These are phyloP conservation scores for Simalia tracyae DNA, from an alignment of 2,797 vertebrate species.

Conservation along the genomic window DNA sequence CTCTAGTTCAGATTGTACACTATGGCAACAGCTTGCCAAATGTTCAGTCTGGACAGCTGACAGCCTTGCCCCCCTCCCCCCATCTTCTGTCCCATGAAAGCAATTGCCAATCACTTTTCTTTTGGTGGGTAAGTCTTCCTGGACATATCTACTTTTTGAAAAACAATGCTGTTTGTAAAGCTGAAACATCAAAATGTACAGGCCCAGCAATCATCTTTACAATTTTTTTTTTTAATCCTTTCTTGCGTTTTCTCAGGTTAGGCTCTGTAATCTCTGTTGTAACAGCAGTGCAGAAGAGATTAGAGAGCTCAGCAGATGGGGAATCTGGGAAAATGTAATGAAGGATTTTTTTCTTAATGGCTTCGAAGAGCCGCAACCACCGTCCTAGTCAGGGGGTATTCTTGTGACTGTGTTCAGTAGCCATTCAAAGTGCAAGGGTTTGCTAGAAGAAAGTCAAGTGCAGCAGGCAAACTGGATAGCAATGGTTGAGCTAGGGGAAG, in stretches of 20 bases:
- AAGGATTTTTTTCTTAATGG: neutral
- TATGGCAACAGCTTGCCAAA: neutral
- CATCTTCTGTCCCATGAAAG: neutral
- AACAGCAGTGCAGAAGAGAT: neutral
- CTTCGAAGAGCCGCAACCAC: neutral
- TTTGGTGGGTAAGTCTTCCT: neutral
- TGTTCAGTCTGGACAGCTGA: neutral
- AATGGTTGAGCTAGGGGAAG: neutral
- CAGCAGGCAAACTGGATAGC: neutral
- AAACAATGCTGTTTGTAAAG: neutral
- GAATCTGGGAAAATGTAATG: neutral
- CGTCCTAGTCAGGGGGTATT: neutral
- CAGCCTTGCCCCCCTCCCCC: neutral
- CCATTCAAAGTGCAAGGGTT: neutral
- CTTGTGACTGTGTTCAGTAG: neutral
- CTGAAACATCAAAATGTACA: neutral
- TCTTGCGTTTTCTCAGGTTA: neutral
- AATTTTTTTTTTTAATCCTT: neutral
- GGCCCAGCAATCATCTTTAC: neutral
- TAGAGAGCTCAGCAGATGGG: neutral
- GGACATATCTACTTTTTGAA: neutral
- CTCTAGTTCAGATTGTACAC: neutral
- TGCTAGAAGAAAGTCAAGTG: neutral
- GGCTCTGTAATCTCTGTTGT: neutral
- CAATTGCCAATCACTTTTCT: neutral